These are phyloP conservation scores for Premnoplex brunnescens DNA, from an alignment of 2,797 vertebrate genomes.

Conservation along the genomic window DNA sequence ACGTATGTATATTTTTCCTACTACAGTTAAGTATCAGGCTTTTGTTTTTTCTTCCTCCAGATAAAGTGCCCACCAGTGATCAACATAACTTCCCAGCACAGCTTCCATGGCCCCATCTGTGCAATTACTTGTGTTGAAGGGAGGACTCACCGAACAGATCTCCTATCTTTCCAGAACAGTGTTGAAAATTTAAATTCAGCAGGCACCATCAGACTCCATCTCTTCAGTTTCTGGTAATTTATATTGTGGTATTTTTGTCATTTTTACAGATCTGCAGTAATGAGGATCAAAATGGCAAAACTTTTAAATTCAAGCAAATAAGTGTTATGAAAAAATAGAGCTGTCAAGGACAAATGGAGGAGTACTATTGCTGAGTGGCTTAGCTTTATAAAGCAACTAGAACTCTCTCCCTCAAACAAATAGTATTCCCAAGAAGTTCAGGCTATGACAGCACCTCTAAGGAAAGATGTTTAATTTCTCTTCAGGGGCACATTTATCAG, in stretches of 20 bases:
- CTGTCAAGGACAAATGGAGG: neutral
- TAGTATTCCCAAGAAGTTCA: neutral
- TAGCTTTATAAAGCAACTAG: neutral
- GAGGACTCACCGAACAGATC: neutral
- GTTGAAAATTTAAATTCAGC: neutral
- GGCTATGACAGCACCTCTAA: neutral
- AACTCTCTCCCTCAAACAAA: conserved; percentile 1
- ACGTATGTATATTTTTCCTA: neutral
- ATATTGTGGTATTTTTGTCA: neutral
- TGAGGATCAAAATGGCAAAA: neutral
- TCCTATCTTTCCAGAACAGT: neutral
- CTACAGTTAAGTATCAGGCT: neutral
- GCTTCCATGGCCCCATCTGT: neutral
- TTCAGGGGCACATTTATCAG: conserved; percentile 29
- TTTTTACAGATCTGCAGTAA: neutral
- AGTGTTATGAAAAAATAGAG: neutral
- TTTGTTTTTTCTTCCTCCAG: neutral
- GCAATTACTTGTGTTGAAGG: neutral
- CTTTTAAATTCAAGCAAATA: neutral
- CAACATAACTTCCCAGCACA: neutral
- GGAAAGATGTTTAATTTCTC: conserved; percentile 42
- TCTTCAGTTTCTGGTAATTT: neutral
- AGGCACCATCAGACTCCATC: neutral
- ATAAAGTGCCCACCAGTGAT: neutral
- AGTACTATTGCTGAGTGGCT: neutral